Evolutionary conservation across 2,113 vertebrate species (phyloP).

Genomic region (Chamaea fasciata): DNA sequence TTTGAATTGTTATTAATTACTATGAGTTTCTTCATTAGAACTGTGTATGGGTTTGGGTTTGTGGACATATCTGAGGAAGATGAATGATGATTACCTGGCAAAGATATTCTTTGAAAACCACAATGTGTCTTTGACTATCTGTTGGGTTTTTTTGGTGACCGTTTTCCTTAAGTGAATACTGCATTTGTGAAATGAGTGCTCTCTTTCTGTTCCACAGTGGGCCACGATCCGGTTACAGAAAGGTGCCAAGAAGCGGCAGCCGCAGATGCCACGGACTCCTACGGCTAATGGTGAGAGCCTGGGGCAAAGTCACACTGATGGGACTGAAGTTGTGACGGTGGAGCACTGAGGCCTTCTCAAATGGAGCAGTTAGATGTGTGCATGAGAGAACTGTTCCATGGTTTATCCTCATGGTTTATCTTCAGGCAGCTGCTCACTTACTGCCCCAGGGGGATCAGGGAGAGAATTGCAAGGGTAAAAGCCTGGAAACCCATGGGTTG

Average conservation of each 20-base stretch:
- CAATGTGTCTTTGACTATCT: not conserved
- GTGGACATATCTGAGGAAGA: not conserved
- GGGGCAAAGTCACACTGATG: not conserved
- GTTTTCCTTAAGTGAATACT: not conserved
- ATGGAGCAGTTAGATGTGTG: not conserved
- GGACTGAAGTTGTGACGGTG: accelerated
- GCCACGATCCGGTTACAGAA: constrained; percentile 89
- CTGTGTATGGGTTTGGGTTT: not conserved
- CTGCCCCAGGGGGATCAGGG: accelerated
- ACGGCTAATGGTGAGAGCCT: constrained; percentile 78
- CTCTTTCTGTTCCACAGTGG: constrained; percentile 80
- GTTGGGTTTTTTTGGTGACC: not conserved
- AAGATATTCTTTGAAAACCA: not conserved
- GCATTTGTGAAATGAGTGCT: not conserved
- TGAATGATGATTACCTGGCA: not conserved
- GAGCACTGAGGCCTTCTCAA: not conserved
- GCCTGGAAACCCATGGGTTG: not conserved
- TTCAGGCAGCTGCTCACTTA: not conserved
- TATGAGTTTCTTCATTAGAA: not conserved
- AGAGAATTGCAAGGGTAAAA: not conserved
- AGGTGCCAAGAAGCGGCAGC: constrained; percentile 68
- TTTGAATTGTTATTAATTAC: not conserved
- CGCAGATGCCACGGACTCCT: constrained; percentile 57
- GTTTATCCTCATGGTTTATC: not conserved
- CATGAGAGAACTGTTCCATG: not conserved